Conservation (phyloP, 2,888 invertebrate genomes). For the Scotopteryx bipunctaria region DNA sequence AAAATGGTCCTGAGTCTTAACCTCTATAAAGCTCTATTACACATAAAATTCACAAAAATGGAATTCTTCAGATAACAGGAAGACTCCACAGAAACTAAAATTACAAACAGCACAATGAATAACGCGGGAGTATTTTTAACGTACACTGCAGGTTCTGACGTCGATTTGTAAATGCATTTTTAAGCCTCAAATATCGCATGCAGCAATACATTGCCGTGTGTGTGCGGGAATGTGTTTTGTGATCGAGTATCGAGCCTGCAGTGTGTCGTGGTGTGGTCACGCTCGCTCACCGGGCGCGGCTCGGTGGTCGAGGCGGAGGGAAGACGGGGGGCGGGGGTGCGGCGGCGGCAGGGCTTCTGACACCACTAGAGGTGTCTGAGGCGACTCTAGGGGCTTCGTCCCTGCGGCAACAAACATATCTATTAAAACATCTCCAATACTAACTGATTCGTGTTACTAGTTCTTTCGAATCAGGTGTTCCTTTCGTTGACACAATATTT, state of each 20-base stretch:
- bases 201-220: constrained; percentile 32
- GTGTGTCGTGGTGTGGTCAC: constrained; percentile 70
- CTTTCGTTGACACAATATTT: too few relatives aligned
- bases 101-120: constrained; percentile 74
- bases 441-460: too few relatives aligned
- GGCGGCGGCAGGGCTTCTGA: constrained; percentile 74
- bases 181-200: constrained; percentile 40
- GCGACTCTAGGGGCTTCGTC: constrained; percentile 92
- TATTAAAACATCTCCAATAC: too few relatives aligned
- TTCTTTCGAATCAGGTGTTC: too few relatives aligned
- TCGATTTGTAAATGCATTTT: constrained; percentile 63
- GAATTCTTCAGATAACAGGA: constrained; percentile 48
- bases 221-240: constrained; percentile 63
- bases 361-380: constrained; percentile 89
- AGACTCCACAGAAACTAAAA: constrained; percentile 59
- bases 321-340: constrained; percentile 77
- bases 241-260: constrained; percentile 65
- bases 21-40: constrained; percentile 78
- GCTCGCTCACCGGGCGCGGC: constrained; percentile 83
- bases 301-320: constrained; percentile 81
- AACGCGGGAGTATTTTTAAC: constrained; percentile 68
- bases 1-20: constrained; percentile 80
- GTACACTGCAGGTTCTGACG: constrained; percentile 71
- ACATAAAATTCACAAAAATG: constrained; percentile 61
- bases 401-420: constrained; percentile 51